These are phyloP conservation scores for Druon quercuslanigerum DNA, from an alignment of 1,140 invertebrate species.

Conservation along the genomic window DNA sequence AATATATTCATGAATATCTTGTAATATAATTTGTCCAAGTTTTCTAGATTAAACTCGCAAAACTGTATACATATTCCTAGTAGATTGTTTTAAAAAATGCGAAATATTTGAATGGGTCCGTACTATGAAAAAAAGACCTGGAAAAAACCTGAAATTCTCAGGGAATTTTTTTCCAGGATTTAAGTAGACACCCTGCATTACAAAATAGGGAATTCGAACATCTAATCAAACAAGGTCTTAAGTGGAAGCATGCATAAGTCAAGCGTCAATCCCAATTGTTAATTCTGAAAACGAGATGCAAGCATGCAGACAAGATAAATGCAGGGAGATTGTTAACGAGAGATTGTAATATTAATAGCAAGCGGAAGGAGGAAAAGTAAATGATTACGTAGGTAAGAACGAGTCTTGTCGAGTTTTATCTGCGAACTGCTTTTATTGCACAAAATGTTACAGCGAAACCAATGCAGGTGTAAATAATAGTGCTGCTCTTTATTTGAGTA, in stretches of 20 bases:
- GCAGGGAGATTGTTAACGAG: constrained; percentile 60
- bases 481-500: constrained; percentile 23
- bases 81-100: no score
- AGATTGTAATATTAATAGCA: constrained; percentile 70
- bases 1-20: no score
- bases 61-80: no score
- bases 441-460: constrained; percentile 57
- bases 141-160: no score
- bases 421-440: constrained; percentile 66
- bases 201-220: not conserved
- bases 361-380: constrained; percentile 56
- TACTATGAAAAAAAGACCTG: no score
- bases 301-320: constrained; percentile 41
- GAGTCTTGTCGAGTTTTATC: constrained; percentile 56
- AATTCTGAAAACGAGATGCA: constrained; percentile 26
- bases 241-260: constrained; percentile 19
- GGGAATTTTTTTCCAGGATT: no score
- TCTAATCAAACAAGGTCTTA: not conserved
- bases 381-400: constrained; percentile 58
- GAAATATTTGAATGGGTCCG: no score
- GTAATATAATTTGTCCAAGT: no score
- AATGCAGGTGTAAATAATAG: constrained; percentile 26
- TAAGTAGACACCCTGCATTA: no score
- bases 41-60: no score
- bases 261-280: not conserved